phyloP scores from a whole-genome alignment of 2,888 invertebrate species.

The Tinea trinotella region DNA sequence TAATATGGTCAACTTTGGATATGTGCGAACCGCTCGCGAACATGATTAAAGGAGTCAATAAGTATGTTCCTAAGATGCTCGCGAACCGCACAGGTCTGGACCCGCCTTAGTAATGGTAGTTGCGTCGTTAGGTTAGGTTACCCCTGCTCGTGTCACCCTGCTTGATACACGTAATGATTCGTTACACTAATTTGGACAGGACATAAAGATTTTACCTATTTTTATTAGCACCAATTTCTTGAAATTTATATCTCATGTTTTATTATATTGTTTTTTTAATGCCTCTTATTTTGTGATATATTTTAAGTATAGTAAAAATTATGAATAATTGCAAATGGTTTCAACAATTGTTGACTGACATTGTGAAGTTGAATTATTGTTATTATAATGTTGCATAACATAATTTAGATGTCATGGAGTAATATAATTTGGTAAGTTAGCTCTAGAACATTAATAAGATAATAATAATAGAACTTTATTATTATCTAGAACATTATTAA shows the following conservation, averaged over 20 bases:
- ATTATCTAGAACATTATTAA: background rate
- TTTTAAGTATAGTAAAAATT: conserved; percentile 13
- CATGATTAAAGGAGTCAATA: no score
- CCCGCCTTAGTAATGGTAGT: no score
- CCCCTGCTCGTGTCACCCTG: no score
- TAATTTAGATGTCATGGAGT: conserved; percentile 17
- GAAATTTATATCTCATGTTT: conserved; percentile 12
- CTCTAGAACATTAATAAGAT: conserved; percentile 23
- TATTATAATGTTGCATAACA: conserved; percentile 3
- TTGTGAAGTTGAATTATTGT: conserved; percentile 1
- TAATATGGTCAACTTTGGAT: no score
- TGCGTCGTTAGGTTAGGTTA: no score
- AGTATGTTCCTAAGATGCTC: no score
- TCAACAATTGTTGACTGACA: background rate
- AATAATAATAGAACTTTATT: no score
- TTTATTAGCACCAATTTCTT: conserved; percentile 18
- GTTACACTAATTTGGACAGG: no score
- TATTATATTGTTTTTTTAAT: conserved; percentile 13
- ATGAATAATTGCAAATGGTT: background rate
- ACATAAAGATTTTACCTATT: conserved; percentile 10
- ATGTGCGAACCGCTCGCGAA: no score
- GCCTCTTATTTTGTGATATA: conserved; percentile 20
- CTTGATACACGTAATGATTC: no score
- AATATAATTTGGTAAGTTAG: conserved; percentile 25
- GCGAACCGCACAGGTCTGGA: no score